Evolutionary conservation across 2,797 vertebrate genomes (phyloP), one percentile per base, ranked within the genome.

Genomic region (Sebastes oblongus): DNA sequence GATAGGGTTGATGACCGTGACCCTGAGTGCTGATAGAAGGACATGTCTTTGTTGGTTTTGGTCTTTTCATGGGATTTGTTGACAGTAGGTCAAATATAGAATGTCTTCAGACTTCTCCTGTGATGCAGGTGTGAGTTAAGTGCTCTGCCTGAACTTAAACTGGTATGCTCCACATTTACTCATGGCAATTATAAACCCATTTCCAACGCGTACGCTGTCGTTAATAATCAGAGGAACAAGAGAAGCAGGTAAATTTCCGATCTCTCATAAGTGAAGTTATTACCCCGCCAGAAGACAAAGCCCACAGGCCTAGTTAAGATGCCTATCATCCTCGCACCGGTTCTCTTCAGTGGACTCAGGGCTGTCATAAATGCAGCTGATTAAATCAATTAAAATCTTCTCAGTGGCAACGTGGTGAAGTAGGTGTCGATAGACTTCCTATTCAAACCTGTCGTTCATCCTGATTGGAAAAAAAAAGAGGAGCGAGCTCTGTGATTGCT

Each of bases 311-410:
- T 18, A 5, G 67, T 82, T 80, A 72, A 52, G 50, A 42, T 10
- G 46, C 59, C n/a, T 32, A 42, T 75, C 25, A 3, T 80, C 68
- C 82, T 30, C 4, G 25, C 66, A 65, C 67, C 2, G 34, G 32
- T 72, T 76, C 30, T 72, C 56, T 64, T 78, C 32, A 60, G 32
- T 4, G 39, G 30, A 70, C 80, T 83, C 75, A 1, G 29, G 50
- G 55, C 60, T 74, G 67, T 65, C 59, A 59, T 85, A 74, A 84
- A 78, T 29, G 56, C 58, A 22, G 54, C 50, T 82, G 59, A 88
- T 87, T 87, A 83, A 87, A 88, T 80, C 13, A 72, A 34, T 42
- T 58, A 32, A 61, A 86, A 71, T 30, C 12, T 64, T 12, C 59
- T 83, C 65, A n/a, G 34, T 80, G 82, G 64, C 46, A 78, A 22